A percentile compares a stretch with the other conserved stretches of the same genome.
These are phyloP conservation scores for Chlamydotis undulata DNA, from an alignment of 2,113 vertebrate genomes.

Conservation along the genomic window DNA sequence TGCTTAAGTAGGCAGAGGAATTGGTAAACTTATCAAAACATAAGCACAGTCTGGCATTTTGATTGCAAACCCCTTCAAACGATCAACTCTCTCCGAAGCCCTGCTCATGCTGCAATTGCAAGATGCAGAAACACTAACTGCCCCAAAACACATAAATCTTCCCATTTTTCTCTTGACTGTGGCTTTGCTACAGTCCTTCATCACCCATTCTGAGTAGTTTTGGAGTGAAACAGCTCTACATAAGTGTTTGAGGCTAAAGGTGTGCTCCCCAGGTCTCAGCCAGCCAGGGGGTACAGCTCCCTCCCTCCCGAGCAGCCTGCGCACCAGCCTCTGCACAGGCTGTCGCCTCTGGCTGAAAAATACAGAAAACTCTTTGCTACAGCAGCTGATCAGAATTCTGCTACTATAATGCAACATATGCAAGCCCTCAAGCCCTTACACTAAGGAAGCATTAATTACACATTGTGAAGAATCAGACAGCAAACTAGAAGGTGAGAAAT, in stretches of 20 bases:
- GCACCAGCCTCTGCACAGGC: not conserved
- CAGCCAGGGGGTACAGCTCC: not conserved
- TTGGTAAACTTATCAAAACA: not conserved
- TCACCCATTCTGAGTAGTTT: not conserved
- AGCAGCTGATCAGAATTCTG: not conserved
- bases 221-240: not conserved
- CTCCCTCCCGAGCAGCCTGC: not conserved
- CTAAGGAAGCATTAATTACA: not conserved
- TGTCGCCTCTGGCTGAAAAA: not conserved
- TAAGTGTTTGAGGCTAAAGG: not conserved
- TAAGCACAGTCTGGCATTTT: not conserved
- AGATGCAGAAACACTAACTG: not conserved
- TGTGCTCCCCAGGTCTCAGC: not conserved
- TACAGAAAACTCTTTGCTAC: not conserved
- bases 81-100: not conserved
- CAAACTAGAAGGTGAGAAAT: not conserved
- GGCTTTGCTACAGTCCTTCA: not conserved
- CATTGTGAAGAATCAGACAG: not conserved
- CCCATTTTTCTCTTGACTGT: not conserved
- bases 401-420: not conserved
- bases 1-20: constrained; percentile 18
- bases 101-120: not conserved
- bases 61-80: not conserved
- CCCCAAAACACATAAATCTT: not conserved
- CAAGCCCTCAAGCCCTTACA: not conserved